Percentiles rank a stretch among this genome's conserved stretches.
These are phyloP conservation scores for Spinibarbus caldwelli DNA, from an alignment of 2,797 vertebrate genomes.

Conservation along the genomic window DNA sequence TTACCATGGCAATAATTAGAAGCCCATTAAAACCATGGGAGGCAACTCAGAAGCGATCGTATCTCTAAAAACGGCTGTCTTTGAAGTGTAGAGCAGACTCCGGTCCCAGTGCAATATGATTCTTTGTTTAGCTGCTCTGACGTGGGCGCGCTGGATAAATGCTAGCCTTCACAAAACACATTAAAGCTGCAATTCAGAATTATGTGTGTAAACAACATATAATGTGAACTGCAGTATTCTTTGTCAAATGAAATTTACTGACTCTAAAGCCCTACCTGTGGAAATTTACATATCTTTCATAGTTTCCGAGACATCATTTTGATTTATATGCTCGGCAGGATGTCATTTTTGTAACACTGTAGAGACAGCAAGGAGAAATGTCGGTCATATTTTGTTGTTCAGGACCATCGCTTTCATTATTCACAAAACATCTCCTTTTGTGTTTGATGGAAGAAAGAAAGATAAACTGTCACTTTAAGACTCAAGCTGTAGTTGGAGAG, in stretches of 20 bases:
- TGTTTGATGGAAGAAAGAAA: not conserved
- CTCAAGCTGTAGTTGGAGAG: not conserved
- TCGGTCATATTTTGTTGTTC: not conserved
- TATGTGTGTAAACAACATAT: constrained; percentile 33
- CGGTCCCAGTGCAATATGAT: constrained; percentile 68
- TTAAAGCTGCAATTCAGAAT: not conserved
- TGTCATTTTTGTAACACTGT: not conserved
- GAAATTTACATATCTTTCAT: not conserved
- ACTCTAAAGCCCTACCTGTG: not conserved
- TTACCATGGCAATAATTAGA: constrained; percentile 60
- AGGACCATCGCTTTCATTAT: not conserved
- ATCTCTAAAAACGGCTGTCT: constrained; percentile 74
- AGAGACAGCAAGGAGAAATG: not conserved
- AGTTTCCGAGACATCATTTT: not conserved
- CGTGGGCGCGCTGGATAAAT: constrained; percentile 53
- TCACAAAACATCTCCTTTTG: not conserved
- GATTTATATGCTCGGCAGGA: not conserved
- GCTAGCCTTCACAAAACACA: constrained; percentile 25
- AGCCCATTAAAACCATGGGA: constrained; percentile 49
- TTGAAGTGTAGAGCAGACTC: constrained; percentile 73
- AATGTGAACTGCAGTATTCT: not conserved
- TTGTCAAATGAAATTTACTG: not conserved
- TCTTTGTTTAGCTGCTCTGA: constrained; percentile 74
- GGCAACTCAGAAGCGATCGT: constrained; percentile 65
- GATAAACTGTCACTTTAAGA: not conserved